phyloP scores from a whole-genome alignment of 2,888 invertebrate species.

The Thera britannica region DNA sequence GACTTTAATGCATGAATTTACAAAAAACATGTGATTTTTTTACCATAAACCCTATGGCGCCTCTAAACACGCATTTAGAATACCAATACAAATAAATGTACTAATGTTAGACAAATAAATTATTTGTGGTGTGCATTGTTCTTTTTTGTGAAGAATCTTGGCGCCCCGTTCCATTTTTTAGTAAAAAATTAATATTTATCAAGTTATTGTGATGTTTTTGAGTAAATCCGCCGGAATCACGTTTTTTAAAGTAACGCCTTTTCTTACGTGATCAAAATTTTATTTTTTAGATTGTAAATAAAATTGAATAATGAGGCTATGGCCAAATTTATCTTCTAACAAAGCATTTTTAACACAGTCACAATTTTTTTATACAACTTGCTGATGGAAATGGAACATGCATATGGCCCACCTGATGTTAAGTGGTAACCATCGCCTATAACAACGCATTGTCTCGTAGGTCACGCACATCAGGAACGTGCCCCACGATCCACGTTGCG shows the following conservation, averaged over 20 bases:
- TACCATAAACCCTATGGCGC: slow-evolving; percentile 42
- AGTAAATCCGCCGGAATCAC: slow-evolving; percentile 63
- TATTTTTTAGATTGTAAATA: not conserved
- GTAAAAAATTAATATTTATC: slow-evolving; percentile 55
- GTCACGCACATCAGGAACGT: no score
- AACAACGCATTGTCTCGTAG: no score
- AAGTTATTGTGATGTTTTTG: slow-evolving; percentile 59
- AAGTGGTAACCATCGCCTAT: no score
- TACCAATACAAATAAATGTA: slow-evolving; percentile 47
- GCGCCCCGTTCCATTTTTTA: slow-evolving; percentile 48
- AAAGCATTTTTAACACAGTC: no score
- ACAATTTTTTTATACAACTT: no score
- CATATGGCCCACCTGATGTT: no score
- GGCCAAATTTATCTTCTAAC: no score
- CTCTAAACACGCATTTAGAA: slow-evolving; percentile 48
- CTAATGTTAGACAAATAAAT: slow-evolving; percentile 38
- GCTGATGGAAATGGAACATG: no score
- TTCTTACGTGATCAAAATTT: slow-evolving; percentile 32
- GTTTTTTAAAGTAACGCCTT: slow-evolving; percentile 58
- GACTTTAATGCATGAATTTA: no score
- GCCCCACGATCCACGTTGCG: no score
- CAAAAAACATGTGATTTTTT: not conserved
- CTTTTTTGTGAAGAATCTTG: slow-evolving; percentile 39
- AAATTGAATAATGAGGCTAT: no score
- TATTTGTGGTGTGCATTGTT: slow-evolving; percentile 49